phyloP scores from a whole-genome alignment of 2,797 vertebrate species.

The Hozukius guyotensis region DNA sequence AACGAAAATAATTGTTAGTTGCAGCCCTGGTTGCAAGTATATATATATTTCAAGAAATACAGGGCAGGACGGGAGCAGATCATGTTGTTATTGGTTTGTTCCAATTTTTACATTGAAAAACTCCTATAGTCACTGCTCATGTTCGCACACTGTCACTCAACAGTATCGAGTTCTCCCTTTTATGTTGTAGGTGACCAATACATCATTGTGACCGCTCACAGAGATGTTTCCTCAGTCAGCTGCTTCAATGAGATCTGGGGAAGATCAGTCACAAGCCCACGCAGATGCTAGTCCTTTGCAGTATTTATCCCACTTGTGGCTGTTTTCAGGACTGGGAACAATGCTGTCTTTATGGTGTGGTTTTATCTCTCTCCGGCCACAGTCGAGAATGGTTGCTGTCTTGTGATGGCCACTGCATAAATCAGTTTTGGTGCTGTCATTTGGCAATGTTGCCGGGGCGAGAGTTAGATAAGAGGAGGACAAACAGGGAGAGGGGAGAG shows the following conservation, averaged over 20 bases:
- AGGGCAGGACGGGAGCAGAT: not conserved
- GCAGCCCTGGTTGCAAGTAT: not conserved
- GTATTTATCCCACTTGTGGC: conserved; percentile 76
- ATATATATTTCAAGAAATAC: not conserved
- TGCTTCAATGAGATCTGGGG: conserved; percentile 45
- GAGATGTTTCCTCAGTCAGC: conserved; percentile 37
- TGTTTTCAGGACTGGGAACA: conserved; percentile 71
- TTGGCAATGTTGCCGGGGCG: conserved; percentile 46
- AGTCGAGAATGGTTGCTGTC: conserved; percentile 73
- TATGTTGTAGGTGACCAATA: not conserved
- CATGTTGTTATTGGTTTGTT: not conserved
- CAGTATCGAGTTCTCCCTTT: not conserved
- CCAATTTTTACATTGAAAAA: not conserved
- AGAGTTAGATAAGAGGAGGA: conserved; percentile 53
- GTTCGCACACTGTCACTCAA: not conserved
- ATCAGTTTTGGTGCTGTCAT: conserved; percentile 70
- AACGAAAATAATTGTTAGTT: no score
- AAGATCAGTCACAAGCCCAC: conserved; percentile 59
- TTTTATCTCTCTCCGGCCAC: conserved; percentile 73
- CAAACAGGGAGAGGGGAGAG: conserved; percentile 23
- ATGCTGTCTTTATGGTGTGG: conserved; percentile 76
- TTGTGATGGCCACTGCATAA: conserved; percentile 78
- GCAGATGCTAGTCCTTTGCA: conserved; percentile 60
- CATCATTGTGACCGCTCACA: conserved; percentile 4
- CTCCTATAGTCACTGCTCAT: not conserved